A percentile compares a stretch with the other conserved stretches of the same genome.
These are phyloP conservation scores for Leucoptera coffeella DNA, from an alignment of 2,888 invertebrate genomes.

Conservation along the genomic window DNA sequence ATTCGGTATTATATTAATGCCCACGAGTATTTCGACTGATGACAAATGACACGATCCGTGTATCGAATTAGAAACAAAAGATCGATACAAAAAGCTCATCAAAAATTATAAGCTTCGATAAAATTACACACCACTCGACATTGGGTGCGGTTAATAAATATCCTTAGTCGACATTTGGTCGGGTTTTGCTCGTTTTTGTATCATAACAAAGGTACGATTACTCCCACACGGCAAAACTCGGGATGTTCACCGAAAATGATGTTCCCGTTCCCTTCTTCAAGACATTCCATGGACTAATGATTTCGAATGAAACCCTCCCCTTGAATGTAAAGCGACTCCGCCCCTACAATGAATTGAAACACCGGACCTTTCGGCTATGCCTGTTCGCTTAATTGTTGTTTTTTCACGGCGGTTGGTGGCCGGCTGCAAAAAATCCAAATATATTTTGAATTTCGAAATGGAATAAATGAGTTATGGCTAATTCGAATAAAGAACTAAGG, in stretches of 20 bases:
- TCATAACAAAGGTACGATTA: slow-evolving; percentile 45
- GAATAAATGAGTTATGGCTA: slow-evolving; percentile 8
- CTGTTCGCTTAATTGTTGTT: slow-evolving; percentile 44
- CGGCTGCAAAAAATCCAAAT: too few relatives aligned
- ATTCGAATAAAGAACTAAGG: too few relatives aligned
- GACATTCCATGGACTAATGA: slow-evolving; percentile 48
- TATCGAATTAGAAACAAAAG: too few relatives aligned
- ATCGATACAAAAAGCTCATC: too few relatives aligned
- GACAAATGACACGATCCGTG: too few relatives aligned
- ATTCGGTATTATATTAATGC: too few relatives aligned
- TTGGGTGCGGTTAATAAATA: slow-evolving; percentile 38
- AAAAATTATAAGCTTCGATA: too few relatives aligned
- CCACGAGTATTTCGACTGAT: too few relatives aligned
- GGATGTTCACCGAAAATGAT: slow-evolving; percentile 43
- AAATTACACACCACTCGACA: too few relatives aligned
- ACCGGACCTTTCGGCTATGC: slow-evolving; percentile 25
- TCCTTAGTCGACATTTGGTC: slow-evolving; percentile 29
- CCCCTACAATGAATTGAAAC: slow-evolving; percentile 49
- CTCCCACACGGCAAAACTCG: slow-evolving; percentile 29
- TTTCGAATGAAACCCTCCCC: slow-evolving; percentile 48
- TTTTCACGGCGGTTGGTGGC: slow-evolving; percentile 34
- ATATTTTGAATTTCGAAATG: slow-evolving; percentile 9
- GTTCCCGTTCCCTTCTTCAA: slow-evolving; percentile 28
- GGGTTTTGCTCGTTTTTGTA: slow-evolving; percentile 21
- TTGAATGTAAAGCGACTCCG: slow-evolving; percentile 49